Percentiles rank a stretch among this genome's conserved stretches.
These are phyloP conservation scores for Zoanthus sociatus DNA, from an alignment of 92 coral and sea anemone genomes.

Conservation along the genomic window DNA sequence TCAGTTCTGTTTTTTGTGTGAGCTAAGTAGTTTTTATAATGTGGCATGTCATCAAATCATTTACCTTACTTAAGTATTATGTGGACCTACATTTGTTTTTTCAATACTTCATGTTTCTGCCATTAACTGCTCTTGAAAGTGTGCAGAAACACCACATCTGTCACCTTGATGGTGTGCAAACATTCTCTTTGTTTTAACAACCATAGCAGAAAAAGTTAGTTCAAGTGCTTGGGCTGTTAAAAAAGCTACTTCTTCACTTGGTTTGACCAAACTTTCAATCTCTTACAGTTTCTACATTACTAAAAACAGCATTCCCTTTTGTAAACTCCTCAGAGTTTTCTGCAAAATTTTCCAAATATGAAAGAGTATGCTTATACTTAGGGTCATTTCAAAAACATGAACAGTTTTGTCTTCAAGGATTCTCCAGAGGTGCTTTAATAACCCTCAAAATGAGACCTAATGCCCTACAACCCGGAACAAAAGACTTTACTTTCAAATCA, in stretches of 20 bases:
- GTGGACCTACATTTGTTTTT: conserved; percentile 43
- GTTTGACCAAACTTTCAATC: conserved; percentile 47
- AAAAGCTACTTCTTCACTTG: conserved; percentile 36
- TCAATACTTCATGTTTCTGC: conserved; percentile 16
- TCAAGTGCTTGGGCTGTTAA: conserved; percentile 58
- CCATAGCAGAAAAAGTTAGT: conserved; percentile 48
- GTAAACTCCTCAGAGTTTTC: conserved; percentile 34
- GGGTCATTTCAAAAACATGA: conserved; percentile 54
- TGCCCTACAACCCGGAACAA: conserved; percentile 57
- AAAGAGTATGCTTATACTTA: conserved; percentile 44
- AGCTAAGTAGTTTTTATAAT: no score
- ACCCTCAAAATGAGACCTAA: conserved; percentile 47
- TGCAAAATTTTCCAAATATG: conserved; percentile 43
- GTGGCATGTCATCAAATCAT: no score
- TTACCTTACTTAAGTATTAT: no score
- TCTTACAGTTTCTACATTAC: conserved; percentile 23
- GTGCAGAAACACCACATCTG: conserved; percentile 10
- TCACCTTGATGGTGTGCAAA: conserved; percentile 57
- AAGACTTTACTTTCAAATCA: conserved; percentile 47
- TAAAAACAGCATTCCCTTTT: conserved; percentile 54
- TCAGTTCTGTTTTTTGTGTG: no score
- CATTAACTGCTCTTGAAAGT: background rate
- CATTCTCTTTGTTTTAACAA: conserved; percentile 54
- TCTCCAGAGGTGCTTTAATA: conserved; percentile 57
- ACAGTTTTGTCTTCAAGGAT: conserved; percentile 40